phyloP scores from a whole-genome alignment of 2,797 vertebrate genomes.

The Falco berigora region DNA sequence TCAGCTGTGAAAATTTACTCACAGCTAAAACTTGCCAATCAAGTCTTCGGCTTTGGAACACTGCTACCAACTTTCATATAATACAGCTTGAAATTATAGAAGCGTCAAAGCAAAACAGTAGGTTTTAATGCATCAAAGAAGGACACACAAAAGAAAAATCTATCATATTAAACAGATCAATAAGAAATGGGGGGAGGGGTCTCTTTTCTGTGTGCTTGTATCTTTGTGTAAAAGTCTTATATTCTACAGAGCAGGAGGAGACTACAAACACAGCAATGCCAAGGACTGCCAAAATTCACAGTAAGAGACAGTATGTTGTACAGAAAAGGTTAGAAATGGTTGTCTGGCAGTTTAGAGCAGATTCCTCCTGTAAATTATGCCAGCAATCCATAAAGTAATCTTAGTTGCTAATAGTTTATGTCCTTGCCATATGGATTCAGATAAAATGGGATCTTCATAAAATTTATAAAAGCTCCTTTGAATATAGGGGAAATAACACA shows the following conservation, averaged over 20 bases:
- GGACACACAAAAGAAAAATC: neutral
- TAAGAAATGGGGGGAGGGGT: neutral
- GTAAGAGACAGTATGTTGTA: neutral
- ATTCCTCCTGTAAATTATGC: neutral
- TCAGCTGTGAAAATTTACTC: slow-evolving; percentile 69
- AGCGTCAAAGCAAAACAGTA: neutral
- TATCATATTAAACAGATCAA: neutral
- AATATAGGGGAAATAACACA: neutral
- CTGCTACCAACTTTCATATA: slow-evolving; percentile 1
- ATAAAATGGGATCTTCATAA: neutral
- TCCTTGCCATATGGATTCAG: neutral
- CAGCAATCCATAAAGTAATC: neutral
- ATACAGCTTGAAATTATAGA: neutral
- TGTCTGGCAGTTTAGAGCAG: neutral
- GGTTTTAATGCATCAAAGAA: neutral
- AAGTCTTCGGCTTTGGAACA: slow-evolving; percentile 10
- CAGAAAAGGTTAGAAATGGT: neutral
- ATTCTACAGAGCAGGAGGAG: neutral
- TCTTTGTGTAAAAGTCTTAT: neutral
- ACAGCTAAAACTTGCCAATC: slow-evolving; percentile 64
- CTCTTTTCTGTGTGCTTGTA: neutral
- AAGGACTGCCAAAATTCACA: neutral
- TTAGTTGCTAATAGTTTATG: neutral
- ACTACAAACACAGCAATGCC: neutral
- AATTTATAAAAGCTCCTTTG: neutral